Evolutionary conservation across 2,888 invertebrate genomes (phyloP), one percentile per base, ranked within the genome.

Genomic region (Pristionchus exspectatus): DNA sequence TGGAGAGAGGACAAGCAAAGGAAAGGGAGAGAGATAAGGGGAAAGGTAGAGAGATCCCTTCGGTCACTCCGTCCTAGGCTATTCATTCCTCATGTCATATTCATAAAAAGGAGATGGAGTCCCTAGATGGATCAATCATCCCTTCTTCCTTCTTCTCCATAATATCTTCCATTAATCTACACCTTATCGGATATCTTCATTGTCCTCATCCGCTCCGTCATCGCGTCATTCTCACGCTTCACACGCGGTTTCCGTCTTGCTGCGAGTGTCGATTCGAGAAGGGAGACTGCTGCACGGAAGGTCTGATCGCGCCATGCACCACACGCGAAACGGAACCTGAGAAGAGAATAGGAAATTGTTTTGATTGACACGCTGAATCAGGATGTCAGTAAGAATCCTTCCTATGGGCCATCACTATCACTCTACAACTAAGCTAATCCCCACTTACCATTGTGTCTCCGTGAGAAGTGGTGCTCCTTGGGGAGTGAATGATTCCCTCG

Each of bases 391-490:
- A 21, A n/a, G n/a, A n/a, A n/a, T n/a, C n/a, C n/a, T n/a, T n/a
- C n/a, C n/a, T n/a, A n/a, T n/a, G n/a, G n/a, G n/a, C n/a, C n/a
- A n/a, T n/a, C n/a, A n/a, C n/a, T n/a, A n/a, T n/a, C n/a, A n/a
- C n/a, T n/a, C n/a, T n/a, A n/a, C n/a, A n/a, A n/a, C n/a, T n/a
- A n/a, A n/a, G n/a, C 10, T 7, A 50, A 50, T 69, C 30, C 5
- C 27, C 18, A 63, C 89, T 72, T n/a, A 89, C 89, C 89, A 89
- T 21, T 89, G 85, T 21, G 44, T 72, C 24, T 89, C 89, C 12
- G 89, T 85, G 56, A 89, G 84, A 44, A 21, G 21, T 5, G 2
- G 21, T 24, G 38, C 77, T 21, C 30, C 74, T n/a, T 50, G 63
- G 1, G 72, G 30, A 56, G 85, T 56, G 72, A 89, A 89, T 27